A percentile compares a stretch with the other conserved stretches of the same genome.
These are phyloP conservation scores for Phalanger gymnotis DNA, from an alignment of 2,797 vertebrate species.

Conservation along the genomic window DNA sequence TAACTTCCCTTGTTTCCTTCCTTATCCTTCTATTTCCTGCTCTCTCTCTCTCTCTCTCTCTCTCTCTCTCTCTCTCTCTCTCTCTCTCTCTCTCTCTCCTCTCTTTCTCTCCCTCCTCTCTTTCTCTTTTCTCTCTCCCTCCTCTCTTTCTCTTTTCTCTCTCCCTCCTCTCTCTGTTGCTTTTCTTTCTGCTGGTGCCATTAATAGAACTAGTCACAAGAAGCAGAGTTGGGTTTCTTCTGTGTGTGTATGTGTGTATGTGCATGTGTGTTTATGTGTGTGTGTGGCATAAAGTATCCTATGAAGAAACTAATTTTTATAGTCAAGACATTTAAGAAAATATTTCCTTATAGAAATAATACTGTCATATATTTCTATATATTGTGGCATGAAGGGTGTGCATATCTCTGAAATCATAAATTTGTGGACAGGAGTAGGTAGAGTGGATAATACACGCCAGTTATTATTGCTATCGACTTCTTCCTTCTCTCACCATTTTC, in stretches of 20 bases:
- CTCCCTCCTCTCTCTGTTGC: no score
- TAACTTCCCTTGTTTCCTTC: neutral
- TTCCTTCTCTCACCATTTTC: neutral
- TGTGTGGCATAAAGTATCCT: neutral
- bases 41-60: neutral
- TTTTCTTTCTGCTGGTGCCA: neutral
- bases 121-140: no score
- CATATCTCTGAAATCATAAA: neutral
- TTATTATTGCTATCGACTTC: neutral
- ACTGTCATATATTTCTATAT: neutral
- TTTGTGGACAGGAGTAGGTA: neutral
- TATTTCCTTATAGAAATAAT: neutral
- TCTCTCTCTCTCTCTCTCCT: no score
- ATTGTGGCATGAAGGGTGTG: neutral
- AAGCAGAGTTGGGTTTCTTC: neutral
- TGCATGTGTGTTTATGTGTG: neutral
- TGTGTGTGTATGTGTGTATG: neutral
- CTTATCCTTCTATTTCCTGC: neutral
- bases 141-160: no score
- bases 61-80: neutral
- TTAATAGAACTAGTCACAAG: neutral
- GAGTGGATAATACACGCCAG: neutral
- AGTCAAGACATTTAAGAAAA: neutral
- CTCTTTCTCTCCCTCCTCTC: no score
- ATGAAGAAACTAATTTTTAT: neutral